Evolutionary conservation across 2,888 invertebrate species (phyloP).

Genomic region (Lycaena phlaeas): DNA sequence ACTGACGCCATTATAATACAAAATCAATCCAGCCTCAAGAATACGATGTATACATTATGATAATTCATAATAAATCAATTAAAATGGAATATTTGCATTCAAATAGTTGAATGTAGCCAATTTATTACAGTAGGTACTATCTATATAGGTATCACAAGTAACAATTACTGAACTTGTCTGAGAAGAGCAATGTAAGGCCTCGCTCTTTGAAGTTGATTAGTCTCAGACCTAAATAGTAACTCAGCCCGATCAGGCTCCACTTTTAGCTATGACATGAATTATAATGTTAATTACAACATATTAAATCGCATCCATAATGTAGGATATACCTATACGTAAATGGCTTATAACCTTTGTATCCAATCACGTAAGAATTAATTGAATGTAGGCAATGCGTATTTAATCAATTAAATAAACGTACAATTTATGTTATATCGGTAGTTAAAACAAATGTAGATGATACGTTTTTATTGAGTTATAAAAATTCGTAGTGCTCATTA

Average conservation of each 20-base stretch:
- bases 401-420: too few species aligned
- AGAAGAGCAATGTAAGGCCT: conserved; percentile 17
- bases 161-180: conserved; percentile 36
- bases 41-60: conserved; percentile 2
- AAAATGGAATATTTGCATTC: conserved; percentile 7
- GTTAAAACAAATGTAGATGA: too few species aligned
- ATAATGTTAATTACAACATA: conserved; percentile 8
- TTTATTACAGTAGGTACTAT: conserved; percentile 27
- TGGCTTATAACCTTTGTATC: too few species aligned
- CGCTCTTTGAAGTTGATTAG: conserved; percentile 23
- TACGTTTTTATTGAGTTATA: too few species aligned
- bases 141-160: conserved; percentile 41
- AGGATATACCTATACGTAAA: too few species aligned
- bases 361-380: too few species aligned
- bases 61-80: conserved; percentile 6
- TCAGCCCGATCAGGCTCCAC: conserved; percentile 16
- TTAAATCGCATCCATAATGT: too few species aligned
- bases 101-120: conserved; percentile 14
- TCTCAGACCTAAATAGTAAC: conserved; percentile 21
- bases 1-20: too few species aligned
- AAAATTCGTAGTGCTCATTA: too few species aligned
- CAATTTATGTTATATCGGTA: too few species aligned
- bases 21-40: too few species aligned
- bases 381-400: too few species aligned
- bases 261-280: conserved; percentile 11